Evolutionary conservation across 2,113 vertebrate species (phyloP), one percentile per base, ranked within the genome.

Genomic region (Melospiza melodia): DNA sequence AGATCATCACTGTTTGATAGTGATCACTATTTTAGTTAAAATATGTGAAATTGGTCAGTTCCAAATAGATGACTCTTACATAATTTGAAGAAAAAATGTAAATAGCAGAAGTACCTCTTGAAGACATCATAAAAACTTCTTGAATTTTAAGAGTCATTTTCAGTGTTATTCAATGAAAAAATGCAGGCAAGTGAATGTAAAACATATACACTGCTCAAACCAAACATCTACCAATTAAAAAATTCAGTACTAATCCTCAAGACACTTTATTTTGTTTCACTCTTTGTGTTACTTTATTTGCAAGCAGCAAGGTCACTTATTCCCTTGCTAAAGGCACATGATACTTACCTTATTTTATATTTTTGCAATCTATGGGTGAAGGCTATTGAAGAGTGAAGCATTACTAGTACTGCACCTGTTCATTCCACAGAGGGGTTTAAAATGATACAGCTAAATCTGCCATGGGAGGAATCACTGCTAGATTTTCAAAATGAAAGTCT

Each of bases 61-160:
- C 41, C 44, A 89, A 95, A 84, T 33, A 85, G 9, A 33, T 54
- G 8, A 31, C 25, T 79, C 43, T 48, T 73, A 58, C 2, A 84
- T 28, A 69, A 79, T 79, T 90, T 72, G 22, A 21, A 88, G 44
- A 81, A 93, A 77, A 71, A n/a, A 37, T 0, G 2, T n/a, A 95
- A 93, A 85, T 33, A 33, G 17, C 21, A 95, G n/a, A 89, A 87
- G 23, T 52, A 84, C 12, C 37, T 39, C 37, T 39, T 39, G 37
- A 39, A 39, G 37, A 39, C 44, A 65, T 62, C 54, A 59, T 5
- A 69, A 80, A 93, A 89, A 69, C 21, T 62, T 79, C 43, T 87
- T 83, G 27, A 91, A 93, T 79, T 91, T 93, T 73, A 91, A 93
- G 31, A 91, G 54, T 73, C 91, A 87, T 41, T 93, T 82, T 52